Base-by-base conservation (phyloP, 2,888 invertebrate species). In the Sesamia inferens region DNA sequence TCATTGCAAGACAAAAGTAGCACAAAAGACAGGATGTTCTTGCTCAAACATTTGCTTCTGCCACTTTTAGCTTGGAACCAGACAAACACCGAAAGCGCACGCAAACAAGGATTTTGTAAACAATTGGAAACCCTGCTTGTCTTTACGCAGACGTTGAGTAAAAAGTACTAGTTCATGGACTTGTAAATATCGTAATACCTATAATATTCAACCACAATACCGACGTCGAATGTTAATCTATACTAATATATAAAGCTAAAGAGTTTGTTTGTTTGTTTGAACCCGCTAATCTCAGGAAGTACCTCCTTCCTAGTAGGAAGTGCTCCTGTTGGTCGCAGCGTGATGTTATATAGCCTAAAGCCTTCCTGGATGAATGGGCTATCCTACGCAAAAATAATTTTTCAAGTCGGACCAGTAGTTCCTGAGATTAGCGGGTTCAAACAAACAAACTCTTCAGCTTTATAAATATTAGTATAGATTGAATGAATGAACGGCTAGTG, bases 21-120 rank as follows among this genome's bases (percentile, higher is more conserved):
- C 13, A 48, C 16, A 55, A 67, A 80, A 48, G 42, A 31, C 51
- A 61, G 42, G 73, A 66, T 39, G 47, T 71, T 39, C 73, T 67
- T 71, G 61, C 24, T 59, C 54, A 84, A 80, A 84, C 51, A 81
- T 84, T 84, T 74, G 65, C 59, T 80, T 84, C 62, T 75, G 66
- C 55, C 66, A 63, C 74, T 80, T 79, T 74, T 39, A 74, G 57
- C 62, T 62, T 24, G 58, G 59, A 74, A 58, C 62, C 64, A 69
- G n/a, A 59, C 76, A 80, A 80, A 80, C 57, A 80, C 66, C 44
- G 47, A 74, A 62, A 74, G 65, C 62, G 62, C 65, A 73, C 54
- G 78, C 73, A 80, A 80, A 83, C 48, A 79, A 65, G 61, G 19
- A 31, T 54, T 44, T n/a, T 31, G 59, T 65, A 74, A 79, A 84